Evolutionary conservation across 1,140 invertebrate genomes (phyloP).

Genomic region (Bombus pyrosoma): DNA sequence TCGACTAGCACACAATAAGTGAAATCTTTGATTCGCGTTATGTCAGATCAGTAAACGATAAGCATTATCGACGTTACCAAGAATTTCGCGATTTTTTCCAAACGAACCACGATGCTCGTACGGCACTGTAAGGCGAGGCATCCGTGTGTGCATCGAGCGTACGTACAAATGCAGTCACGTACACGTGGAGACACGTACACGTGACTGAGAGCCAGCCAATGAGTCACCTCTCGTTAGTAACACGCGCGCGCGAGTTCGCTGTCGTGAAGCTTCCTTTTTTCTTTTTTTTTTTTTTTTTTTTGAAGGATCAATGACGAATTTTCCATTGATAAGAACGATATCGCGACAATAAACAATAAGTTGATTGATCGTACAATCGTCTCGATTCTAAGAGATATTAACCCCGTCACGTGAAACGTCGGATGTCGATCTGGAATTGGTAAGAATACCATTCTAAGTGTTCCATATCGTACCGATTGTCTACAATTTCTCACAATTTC

Average conservation of each 20-base stretch:
- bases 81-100: neutral
- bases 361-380: neutral
- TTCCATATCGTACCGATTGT: no score
- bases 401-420: neutral
- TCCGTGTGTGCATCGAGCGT: conserved; percentile 14
- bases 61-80: neutral
- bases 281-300: neutral
- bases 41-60: neutral
- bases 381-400: neutral
- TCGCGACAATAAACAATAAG: neutral
- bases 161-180: conserved; percentile 32
- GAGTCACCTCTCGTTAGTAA: conserved; percentile 56
- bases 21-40: neutral
- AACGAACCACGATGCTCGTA: conserved; percentile 11
- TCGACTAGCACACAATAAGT: conserved; percentile 16
- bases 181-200: conserved; percentile 49
- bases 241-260: neutral
- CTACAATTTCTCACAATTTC: neutral
- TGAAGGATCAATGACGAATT: conserved; percentile 41
- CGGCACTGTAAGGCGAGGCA: conserved; percentile 41
- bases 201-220: conserved; percentile 55
- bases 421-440: no score
- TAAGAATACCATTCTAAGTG: no score
- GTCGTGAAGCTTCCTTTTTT: conserved; percentile 15
- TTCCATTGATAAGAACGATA: conserved; percentile 32